Evolutionary conservation across 2,888 invertebrate genomes (phyloP).

Genomic region (Amblyjoppa proteus): DNA sequence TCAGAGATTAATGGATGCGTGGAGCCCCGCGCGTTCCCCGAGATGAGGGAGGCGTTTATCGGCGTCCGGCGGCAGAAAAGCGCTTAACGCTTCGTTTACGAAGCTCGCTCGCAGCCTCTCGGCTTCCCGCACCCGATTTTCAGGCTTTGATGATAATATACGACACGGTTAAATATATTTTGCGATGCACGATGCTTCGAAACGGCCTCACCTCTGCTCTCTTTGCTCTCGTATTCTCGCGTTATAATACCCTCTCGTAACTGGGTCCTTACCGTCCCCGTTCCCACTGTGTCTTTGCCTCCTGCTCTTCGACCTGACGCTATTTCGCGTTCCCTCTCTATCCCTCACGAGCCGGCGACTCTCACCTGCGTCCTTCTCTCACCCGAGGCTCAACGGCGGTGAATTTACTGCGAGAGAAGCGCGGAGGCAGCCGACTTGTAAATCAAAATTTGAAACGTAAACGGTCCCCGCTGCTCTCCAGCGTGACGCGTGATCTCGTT

Average conservation of each 20-base stretch:
- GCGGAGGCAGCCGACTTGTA: slow-evolving; percentile 69
- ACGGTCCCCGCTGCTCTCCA: slow-evolving; percentile 53
- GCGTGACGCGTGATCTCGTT: slow-evolving; percentile 60
- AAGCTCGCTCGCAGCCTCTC: slow-evolving; percentile 33
- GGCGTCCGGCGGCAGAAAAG: slow-evolving; percentile 15
- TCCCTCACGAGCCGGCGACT: not conserved
- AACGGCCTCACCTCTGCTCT: slow-evolving; percentile 25
- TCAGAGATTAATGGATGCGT: slow-evolving; percentile 48
- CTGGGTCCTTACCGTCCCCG: slow-evolving; percentile 43
- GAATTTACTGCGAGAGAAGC: slow-evolving; percentile 67
- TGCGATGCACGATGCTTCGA: slow-evolving; percentile 22
- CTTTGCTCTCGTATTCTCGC: slow-evolving; percentile 41
- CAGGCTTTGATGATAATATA: slow-evolving; percentile 73
- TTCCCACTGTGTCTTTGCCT: slow-evolving; percentile 40
- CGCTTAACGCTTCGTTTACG: slow-evolving; percentile 21
- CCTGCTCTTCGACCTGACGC: slow-evolving; percentile 30
- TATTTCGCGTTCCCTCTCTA: slow-evolving; percentile 55
- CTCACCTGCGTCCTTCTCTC: slow-evolving; percentile 53
- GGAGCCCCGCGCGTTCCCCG: slow-evolving; percentile 19
- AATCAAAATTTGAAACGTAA: slow-evolving; percentile 74
- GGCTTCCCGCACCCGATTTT: slow-evolving; percentile 57
- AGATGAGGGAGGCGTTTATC: slow-evolving; percentile 45
- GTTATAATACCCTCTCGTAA: slow-evolving; percentile 63
- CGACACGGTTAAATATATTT: slow-evolving; percentile 71
- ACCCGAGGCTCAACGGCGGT: slow-evolving; percentile 59